Conservation (phyloP, 2,113 vertebrate species). For the human (Homo sapiens) region DNA sequence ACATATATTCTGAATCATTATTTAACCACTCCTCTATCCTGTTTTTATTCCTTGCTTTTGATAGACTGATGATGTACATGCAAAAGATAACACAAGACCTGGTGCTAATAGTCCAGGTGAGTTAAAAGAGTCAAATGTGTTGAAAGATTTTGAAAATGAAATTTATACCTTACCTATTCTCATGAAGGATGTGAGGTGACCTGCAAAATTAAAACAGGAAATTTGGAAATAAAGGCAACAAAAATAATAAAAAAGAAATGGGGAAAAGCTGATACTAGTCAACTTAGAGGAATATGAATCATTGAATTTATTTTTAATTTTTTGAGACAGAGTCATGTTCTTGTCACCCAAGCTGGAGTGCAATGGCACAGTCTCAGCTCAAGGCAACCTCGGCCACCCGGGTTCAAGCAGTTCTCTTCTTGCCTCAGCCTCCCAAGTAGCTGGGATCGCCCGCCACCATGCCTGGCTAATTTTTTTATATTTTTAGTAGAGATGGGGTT, state of each 20-base stretch:
- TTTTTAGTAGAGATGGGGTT: no score
- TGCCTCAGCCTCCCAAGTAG: no score
- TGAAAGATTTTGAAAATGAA: neutral
- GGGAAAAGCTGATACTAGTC: neutral
- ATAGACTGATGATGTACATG: constrained; percentile 97
- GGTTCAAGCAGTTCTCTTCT: no score
- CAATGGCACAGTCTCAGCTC: no score
- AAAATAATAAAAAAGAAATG: neutral
- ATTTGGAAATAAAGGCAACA: constrained; percentile 27
- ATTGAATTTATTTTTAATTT: neutral
- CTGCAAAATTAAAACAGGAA: neutral
- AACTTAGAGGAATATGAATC: neutral
- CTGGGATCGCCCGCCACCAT: no score
- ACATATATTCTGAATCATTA: neutral
- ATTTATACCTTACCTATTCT: neutral
- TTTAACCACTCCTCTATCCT: neutral
- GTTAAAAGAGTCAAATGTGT: neutral
- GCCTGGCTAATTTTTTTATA: no score
- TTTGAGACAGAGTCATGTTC: no score
- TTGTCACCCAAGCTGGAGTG: no score
- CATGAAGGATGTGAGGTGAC: neutral
- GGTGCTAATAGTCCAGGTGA: constrained; percentile 92
- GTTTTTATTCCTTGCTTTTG: neutral
- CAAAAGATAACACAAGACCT: constrained; percentile 95
- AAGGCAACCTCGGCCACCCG: no score